Evolutionary conservation across 2,888 invertebrate genomes (phyloP), one percentile per base, ranked within the genome.

Genomic region (Baccha elongata): DNA sequence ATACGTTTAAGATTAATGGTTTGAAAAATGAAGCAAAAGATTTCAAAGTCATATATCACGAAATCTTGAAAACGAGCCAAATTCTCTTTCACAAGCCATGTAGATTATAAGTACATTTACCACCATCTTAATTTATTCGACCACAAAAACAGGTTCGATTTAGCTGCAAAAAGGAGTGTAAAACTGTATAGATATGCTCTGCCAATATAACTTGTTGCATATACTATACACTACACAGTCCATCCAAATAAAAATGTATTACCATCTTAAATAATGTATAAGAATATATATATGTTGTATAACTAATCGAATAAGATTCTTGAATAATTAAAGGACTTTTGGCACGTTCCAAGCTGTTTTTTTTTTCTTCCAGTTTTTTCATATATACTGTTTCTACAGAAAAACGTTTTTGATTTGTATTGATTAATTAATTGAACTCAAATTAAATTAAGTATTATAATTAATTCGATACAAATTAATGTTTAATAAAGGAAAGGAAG

Each of bases 201-300:
- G 44, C 60, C 60, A 44, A 17, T 44, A 29, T 1, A 23, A 58
- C 55, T 6, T 58, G 55, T 58, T 58, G 55, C 55, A 40, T 11
- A n/a, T n/a, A n/a, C n/a, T n/a, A n/a, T n/a, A n/a, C 29, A 8
- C 29, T n/a, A 5, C 29, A 8, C 29, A n/a, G 8, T 0, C 35
- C 10, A 11, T 58, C 11, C 11, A 23, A 23, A 23, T 13, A 8
- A 29, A 3, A 37, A 55, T 21, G 13, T 15, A 40, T 40, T n/a
- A 13, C 13, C 37, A n/a, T 13, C 29, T 32, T n/a, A n/a, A n/a
- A n/a, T n/a, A 32, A 1, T 23, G 23, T 23, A 23, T 5, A 23
- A 23, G 3, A 23, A 23, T 23, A 23, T n/a, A 23, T 23, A 23
- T 23, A 23, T 23, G n/a, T n/a, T n/a, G n/a, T n/a, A 23, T 23